These are phyloP conservation scores for Aldrovandia affinis DNA, from an alignment of 2,797 vertebrate species.

Conservation along the genomic window DNA sequence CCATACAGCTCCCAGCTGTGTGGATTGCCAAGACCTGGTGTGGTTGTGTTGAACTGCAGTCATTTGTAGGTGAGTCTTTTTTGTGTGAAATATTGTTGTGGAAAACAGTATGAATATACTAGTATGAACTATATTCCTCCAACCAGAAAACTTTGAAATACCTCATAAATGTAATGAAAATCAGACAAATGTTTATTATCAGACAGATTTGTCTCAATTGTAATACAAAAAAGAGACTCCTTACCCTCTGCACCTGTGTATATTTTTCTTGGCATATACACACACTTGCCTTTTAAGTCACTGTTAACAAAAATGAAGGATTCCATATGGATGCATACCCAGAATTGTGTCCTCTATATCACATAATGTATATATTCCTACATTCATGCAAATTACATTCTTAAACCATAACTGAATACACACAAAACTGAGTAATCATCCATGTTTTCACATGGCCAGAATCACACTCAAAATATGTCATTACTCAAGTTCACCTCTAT, in stretches of 20 bases:
- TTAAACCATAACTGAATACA: neutral
- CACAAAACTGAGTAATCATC: neutral
- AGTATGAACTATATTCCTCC: neutral
- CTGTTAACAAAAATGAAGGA: neutral
- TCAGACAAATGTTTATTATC: neutral
- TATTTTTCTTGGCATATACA: neutral
- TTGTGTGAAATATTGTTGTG: neutral
- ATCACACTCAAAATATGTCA: neutral
- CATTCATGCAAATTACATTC: neutral
- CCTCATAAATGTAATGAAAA: neutral
- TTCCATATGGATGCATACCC: neutral
- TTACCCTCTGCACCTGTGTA: neutral
- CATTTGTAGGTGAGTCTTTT: neutral
- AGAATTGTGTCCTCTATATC: neutral
- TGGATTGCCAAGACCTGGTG: neutral
- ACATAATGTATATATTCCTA: neutral
- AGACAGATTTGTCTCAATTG: neutral
- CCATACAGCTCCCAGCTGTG: no score
- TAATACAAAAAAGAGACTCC: neutral
- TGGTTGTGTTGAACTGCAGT: neutral
- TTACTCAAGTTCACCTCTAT: slow-evolving; percentile 7
- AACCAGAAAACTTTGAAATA: neutral
- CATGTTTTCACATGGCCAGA: neutral
- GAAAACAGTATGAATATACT: neutral
- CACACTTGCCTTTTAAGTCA: neutral